Conservation (phyloP, 1,140 invertebrate genomes). For the Megalopta genalis region DNA sequence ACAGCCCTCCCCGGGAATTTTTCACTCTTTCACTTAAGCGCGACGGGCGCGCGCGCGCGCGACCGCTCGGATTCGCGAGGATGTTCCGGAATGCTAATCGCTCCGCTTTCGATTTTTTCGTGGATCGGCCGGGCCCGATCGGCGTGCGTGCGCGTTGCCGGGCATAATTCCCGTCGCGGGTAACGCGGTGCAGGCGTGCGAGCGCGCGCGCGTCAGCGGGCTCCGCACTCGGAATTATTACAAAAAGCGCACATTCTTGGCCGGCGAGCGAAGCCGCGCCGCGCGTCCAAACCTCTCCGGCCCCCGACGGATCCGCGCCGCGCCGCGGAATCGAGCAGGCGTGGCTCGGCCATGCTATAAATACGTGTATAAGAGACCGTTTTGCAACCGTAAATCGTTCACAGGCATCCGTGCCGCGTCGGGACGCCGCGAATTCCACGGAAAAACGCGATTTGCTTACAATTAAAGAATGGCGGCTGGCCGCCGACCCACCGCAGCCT, state of each 20-base stretch:
- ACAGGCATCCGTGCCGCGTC: not conserved
- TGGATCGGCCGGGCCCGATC: too few relatives aligned
- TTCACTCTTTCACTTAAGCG: not conserved
- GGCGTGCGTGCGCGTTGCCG: too few relatives aligned
- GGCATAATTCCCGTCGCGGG: too few relatives aligned
- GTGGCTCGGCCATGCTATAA: conserved; percentile 5
- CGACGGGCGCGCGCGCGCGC: too few relatives aligned
- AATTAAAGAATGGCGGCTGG: not conserved
- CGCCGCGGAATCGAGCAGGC: not conserved
- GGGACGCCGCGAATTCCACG: not conserved
- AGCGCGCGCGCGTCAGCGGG: too few relatives aligned
- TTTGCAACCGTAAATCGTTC: conserved; percentile 17
- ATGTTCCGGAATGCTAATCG: conserved; percentile 6
- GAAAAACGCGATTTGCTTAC: conserved; percentile 11
- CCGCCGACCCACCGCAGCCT: too few relatives aligned
- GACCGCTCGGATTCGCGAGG: not conserved
- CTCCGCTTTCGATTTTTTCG: not conserved
- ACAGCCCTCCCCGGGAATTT: not conserved
- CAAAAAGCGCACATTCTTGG: not conserved
- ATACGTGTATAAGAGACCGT: conserved; percentile 12
- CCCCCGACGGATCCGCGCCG: too few relatives aligned
- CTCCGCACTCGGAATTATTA: not conserved
- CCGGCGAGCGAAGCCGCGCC: too few relatives aligned
- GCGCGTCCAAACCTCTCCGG: too few relatives aligned
- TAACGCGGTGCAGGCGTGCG: not conserved